These are phyloP conservation scores for Ophiodon elongatus DNA, from an alignment of 2,113 vertebrate genomes.

Conservation along the genomic window DNA sequence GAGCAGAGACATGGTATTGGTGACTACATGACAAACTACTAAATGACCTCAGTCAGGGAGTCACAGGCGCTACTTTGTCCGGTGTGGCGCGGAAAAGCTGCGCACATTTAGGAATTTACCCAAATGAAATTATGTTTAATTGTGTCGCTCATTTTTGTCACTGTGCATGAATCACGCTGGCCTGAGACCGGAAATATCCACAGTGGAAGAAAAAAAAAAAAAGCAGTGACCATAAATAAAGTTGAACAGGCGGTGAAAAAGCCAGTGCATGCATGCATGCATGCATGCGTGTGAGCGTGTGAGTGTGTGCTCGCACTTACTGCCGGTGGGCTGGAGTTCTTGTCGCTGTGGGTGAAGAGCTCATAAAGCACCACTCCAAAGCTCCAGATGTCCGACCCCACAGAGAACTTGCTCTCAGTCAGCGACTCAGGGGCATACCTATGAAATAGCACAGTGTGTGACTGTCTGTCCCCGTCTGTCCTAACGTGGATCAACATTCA, in stretches of 20 bases:
- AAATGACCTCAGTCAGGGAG: neutral
- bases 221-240: neutral
- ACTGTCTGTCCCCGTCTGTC: neutral
- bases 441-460: slow-evolving; percentile 18
- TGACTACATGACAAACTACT: neutral
- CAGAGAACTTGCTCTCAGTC: slow-evolving; percentile 97
- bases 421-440: slow-evolving; percentile 99
- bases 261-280: neutral
- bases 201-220: neutral
- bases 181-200: neutral
- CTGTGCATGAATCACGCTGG: neutral
- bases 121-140: neutral
- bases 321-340: slow-evolving; percentile 95
- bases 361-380: slow-evolving; percentile 98
- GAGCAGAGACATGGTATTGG: neutral
- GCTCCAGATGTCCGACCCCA: slow-evolving; percentile 97
- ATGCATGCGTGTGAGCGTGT: neutral
- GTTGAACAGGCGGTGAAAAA: neutral
- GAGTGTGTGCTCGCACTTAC: slow-evolving; percentile 82
- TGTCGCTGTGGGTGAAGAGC: slow-evolving; percentile 96
- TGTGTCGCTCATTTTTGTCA: neutral
- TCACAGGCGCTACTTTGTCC: neutral
- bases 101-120: neutral
- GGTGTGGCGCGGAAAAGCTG: no score
- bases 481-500: no score